Percentiles rank a stretch among this genome's conserved stretches.
Evolutionary conservation across 2,113 vertebrate genomes (phyloP).

Genomic region (Lampris megalopsis): DNA sequence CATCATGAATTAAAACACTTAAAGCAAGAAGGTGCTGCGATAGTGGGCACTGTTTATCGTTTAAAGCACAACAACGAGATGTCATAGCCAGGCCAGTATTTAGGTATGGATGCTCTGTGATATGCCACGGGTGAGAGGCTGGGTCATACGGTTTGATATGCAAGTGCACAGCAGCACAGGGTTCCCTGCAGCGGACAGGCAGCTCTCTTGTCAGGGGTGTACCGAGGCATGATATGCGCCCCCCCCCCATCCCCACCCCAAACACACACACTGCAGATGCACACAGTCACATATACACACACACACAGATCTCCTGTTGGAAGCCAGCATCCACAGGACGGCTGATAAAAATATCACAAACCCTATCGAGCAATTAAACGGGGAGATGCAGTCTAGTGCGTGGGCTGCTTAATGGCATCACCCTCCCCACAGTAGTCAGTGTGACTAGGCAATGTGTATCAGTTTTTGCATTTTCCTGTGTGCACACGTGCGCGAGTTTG

Average conservation of each 20-base stretch:
- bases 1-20: not conserved
- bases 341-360: conserved; percentile 80
- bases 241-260: conserved; percentile 36
- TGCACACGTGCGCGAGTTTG: not conserved
- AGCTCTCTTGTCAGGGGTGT: conserved; percentile 69
- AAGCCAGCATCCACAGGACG: conserved; percentile 56
- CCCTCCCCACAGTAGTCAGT: conserved; percentile 46
- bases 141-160: conserved; percentile 74
- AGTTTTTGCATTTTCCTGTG: too few species aligned
- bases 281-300: conserved; percentile 30
- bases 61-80: conserved; percentile 30
- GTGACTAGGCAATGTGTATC: conserved; percentile 41
- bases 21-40: conserved; percentile 16
- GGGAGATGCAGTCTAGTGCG: conserved; percentile 62
- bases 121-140: conserved; percentile 55
- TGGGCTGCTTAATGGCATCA: conserved; percentile 65
- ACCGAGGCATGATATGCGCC: conserved; percentile 68
- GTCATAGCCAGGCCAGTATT: conserved; percentile 41
- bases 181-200: conserved; percentile 69
- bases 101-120: conserved; percentile 55
- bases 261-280: conserved; percentile 29
- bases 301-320: conserved; percentile 41
- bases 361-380: conserved; percentile 79
- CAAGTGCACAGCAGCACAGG: conserved; percentile 67
- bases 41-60: conserved; percentile 33